A percentile compares a stretch with the other conserved stretches of the same genome.
These are phyloP conservation scores for Micrasema minimum DNA, from an alignment of 1,140 invertebrate species.

Conservation along the genomic window DNA sequence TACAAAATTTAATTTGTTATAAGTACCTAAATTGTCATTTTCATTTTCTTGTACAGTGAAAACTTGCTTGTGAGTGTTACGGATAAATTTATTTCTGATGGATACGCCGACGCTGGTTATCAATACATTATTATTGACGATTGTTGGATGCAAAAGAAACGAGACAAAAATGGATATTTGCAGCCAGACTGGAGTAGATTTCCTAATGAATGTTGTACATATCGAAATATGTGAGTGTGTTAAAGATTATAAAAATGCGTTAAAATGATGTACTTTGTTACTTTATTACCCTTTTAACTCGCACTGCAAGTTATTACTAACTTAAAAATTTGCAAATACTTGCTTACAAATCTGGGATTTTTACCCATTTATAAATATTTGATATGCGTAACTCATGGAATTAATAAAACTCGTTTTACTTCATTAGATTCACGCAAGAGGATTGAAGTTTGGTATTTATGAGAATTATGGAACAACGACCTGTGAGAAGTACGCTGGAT, in stretches of 20 bases:
- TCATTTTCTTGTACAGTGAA: constrained; percentile 75
- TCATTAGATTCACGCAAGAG: constrained; percentile 75
- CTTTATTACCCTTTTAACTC: too few species aligned
- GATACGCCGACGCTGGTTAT: constrained; percentile 84
- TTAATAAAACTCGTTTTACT: too few species aligned
- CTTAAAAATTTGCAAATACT: too few species aligned
- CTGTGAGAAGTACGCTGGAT: constrained; percentile 84
- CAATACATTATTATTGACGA: constrained; percentile 91
- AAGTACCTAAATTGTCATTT: too few species aligned
- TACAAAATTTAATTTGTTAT: too few species aligned
- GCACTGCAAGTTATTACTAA: too few species aligned
- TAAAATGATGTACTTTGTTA: too few species aligned
- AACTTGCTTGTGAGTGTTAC: constrained; percentile 81
- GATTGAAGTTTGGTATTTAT: constrained; percentile 86
- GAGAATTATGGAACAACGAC: constrained; percentile 83
- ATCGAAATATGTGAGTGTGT: constrained; percentile 80
- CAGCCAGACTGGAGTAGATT: constrained; percentile 81
- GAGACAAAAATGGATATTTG: constrained; percentile 74
- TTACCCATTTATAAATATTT: too few species aligned
- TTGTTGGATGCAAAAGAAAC: constrained; percentile 82
- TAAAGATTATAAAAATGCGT: background rate
- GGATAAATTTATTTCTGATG: constrained; percentile 79
- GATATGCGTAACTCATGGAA: too few species aligned
- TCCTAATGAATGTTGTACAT: constrained; percentile 83
- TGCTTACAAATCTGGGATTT: too few species aligned